A percentile compares a stretch with the other conserved stretches of the same genome.
phyloP scores from a whole-genome alignment of 2,888 invertebrate species.

The Tribolium freemani region DNA sequence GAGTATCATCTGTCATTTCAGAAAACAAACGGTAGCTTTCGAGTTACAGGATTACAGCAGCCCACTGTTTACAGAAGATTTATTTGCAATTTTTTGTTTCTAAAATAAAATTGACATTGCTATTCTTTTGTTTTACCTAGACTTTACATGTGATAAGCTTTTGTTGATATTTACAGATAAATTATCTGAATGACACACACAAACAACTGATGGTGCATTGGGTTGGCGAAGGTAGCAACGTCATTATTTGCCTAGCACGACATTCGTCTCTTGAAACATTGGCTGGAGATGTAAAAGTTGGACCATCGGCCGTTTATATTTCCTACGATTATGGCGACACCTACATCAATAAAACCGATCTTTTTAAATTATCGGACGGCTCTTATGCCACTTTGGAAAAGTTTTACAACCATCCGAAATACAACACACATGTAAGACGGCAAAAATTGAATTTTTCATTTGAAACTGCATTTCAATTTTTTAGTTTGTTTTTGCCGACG shows the following conservation, averaged over 20 bases:
- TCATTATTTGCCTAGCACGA: slow-evolving; percentile 88
- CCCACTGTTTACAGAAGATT: background rate
- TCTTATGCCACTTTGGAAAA: slow-evolving; percentile 81
- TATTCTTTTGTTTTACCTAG: background rate
- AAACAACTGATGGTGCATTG: slow-evolving; percentile 93
- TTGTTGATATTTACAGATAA: slow-evolving; percentile 72
- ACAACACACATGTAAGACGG: slow-evolving; percentile 82
- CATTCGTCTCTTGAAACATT: slow-evolving; percentile 74
- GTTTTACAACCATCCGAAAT: slow-evolving; percentile 87
- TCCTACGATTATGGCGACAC: slow-evolving; percentile 90
- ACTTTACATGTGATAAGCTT: background rate
- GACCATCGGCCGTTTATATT: slow-evolving; percentile 84
- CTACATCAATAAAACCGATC: slow-evolving; percentile 81
- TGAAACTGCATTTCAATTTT: slow-evolving; percentile 56
- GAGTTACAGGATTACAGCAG: background rate
- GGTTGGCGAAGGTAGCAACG: slow-evolving; percentile 90
- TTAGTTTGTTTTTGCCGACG: slow-evolving; percentile 90
- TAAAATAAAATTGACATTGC: background rate
- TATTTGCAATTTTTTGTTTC: no score
- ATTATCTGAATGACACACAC: slow-evolving; percentile 86
- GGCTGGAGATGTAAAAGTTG: slow-evolving; percentile 58
- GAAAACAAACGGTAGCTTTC: background rate
- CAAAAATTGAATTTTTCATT: background rate
- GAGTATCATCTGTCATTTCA: background rate
- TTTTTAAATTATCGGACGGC: slow-evolving; percentile 73